Percentiles rank a stretch among this genome's conserved stretches.
phyloP scores from a whole-genome alignment of 1,140 invertebrate species.

The Drosophila tsacasi region DNA sequence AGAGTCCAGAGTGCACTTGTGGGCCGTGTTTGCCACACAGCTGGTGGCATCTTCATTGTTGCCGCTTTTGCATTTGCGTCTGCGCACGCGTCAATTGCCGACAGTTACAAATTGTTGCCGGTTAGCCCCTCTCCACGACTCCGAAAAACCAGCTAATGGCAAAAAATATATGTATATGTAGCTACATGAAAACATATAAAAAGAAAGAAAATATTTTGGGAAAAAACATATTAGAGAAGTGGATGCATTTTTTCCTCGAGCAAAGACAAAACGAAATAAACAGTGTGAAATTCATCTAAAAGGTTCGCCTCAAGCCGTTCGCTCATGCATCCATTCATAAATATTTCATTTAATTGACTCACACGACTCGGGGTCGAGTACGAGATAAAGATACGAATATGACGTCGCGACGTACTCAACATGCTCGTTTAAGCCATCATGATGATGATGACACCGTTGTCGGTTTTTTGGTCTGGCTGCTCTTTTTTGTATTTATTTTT shows the following conservation, averaged over 20 bases:
- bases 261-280: slow-evolving; percentile 30
- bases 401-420: slow-evolving; percentile 49
- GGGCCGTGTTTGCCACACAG: slow-evolving; percentile 43
- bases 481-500: slow-evolving; percentile 29
- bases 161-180: slow-evolving; percentile 24
- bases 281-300: slow-evolving; percentile 30
- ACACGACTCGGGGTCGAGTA: slow-evolving; percentile 57
- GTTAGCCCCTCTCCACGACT: slow-evolving; percentile 42
- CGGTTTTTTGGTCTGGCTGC: slow-evolving; percentile 27
- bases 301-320: slow-evolving; percentile 35
- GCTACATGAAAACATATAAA: slow-evolving; percentile 2
- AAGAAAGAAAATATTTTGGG: slow-evolving; percentile 24
- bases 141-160: slow-evolving; percentile 57
- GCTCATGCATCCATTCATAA: slow-evolving; percentile 66
- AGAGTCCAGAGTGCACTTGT: slow-evolving; percentile 44
- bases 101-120: slow-evolving; percentile 73
- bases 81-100: slow-evolving; percentile 72
- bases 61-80: slow-evolving; percentile 47
- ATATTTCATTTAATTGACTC: slow-evolving; percentile 78
- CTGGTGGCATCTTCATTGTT: slow-evolving; percentile 52
- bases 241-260: slow-evolving; percentile 37
- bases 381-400: slow-evolving; percentile 57
- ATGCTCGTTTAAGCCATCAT: slow-evolving; percentile 52
- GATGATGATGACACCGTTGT: slow-evolving; percentile 65
- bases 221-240: slow-evolving; percentile 33